Evolutionary conservation across 2,113 vertebrate species (phyloP).

Genomic region (Neodon shergylaensis): DNA sequence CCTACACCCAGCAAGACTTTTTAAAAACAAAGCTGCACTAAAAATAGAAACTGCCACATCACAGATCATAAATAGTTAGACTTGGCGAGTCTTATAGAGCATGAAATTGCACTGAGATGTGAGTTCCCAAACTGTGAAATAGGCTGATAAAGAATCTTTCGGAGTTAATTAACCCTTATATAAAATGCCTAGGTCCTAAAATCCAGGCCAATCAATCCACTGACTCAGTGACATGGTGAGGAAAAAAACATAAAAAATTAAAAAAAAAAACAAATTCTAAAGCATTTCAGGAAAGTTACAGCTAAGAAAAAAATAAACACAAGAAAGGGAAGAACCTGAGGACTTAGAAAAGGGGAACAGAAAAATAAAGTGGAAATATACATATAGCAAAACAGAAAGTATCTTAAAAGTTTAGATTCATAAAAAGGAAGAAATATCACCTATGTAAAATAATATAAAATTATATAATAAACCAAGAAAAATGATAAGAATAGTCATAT

Average conservation of each 20-base stretch:
- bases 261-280: conserved; percentile 16
- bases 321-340: not conserved
- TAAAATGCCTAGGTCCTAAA: not conserved
- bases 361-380: not conserved
- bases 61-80: conserved; percentile 37
- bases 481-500: not conserved
- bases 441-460: not conserved
- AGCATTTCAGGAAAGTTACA: conserved; percentile 17
- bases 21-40: not conserved
- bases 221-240: not conserved
- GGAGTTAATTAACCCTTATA: not conserved
- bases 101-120: conserved; percentile 2
- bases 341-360: not conserved
- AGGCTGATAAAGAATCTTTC: not conserved
- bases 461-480: not conserved
- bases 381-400: not conserved
- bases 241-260: not conserved
- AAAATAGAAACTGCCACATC: not conserved
- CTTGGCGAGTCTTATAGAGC: not conserved
- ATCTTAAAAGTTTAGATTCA: conserved; percentile 37
- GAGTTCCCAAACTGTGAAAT: conserved; percentile 12
- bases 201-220: not conserved
- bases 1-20: not conserved
- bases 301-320: not conserved
- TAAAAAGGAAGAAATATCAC: not conserved